These are phyloP conservation scores for Serrognathus titanus DNA, from an alignment of 2,888 invertebrate species.

Conservation along the genomic window DNA sequence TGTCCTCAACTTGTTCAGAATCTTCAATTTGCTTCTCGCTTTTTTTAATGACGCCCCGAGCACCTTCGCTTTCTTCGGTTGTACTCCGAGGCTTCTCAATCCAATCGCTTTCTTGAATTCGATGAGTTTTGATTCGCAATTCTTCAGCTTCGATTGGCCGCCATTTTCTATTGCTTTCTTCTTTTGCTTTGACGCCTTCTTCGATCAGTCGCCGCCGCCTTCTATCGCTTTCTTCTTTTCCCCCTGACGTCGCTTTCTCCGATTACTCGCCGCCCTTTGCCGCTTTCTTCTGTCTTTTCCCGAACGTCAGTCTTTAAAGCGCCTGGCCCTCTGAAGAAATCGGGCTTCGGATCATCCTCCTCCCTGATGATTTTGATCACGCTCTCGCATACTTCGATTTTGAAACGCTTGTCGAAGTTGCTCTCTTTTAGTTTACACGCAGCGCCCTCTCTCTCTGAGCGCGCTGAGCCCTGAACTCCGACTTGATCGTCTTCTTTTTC, in stretches of 20 bases:
- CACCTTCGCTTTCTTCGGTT: too few relatives aligned
- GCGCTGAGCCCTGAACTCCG: slow-evolving; percentile 6
- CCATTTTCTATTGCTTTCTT: not conserved
- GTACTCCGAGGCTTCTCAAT: too few relatives aligned
- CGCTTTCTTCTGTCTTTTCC: not conserved
- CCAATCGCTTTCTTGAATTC: not conserved
- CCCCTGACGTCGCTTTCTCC: not conserved
- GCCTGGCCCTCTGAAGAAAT: not conserved
- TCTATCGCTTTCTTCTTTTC: not conserved
- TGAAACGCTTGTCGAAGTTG: not conserved
- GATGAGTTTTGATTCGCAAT: too few relatives aligned
- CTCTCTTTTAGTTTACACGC: not conserved
- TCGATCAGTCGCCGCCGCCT: not conserved
- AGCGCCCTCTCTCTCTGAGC: not conserved
- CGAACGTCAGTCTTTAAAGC: slow-evolving; percentile 2
- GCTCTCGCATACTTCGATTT: slow-evolving; percentile 7
- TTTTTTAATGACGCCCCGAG: not conserved
- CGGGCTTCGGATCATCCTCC: not conserved
- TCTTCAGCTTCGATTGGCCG: not conserved
- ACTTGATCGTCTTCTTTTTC: not conserved
- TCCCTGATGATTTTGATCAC: slow-evolving; percentile 3
- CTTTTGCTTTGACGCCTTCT: not conserved
- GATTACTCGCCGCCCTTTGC: not conserved
- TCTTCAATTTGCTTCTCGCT: too few relatives aligned
- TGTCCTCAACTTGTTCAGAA: not conserved